phyloP scores from a whole-genome alignment of 2,797 vertebrate species.

The Dromococcyx pavoninus region DNA sequence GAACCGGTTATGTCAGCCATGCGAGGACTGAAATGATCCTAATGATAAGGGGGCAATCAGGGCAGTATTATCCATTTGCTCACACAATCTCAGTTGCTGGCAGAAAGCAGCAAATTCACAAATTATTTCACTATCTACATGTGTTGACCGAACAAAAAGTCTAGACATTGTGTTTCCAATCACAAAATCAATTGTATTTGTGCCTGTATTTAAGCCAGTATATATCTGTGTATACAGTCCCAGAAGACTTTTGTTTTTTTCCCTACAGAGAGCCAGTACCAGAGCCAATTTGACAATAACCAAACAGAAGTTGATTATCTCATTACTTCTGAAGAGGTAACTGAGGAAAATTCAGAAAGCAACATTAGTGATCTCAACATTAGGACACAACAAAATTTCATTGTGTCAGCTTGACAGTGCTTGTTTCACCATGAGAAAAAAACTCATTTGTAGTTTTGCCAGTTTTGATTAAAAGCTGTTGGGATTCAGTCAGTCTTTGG shows the following conservation, averaged over 20 bases:
- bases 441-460: neutral
- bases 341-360: neutral
- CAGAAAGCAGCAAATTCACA: neutral
- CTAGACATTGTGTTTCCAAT: neutral
- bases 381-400: neutral
- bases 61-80: neutral
- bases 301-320: constrained; percentile 72
- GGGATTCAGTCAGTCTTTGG: neutral
- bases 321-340: constrained; percentile 75
- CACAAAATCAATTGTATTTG: neutral
- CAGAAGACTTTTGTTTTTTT: neutral
- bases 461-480: neutral
- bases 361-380: neutral
- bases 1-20: neutral
- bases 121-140: neutral
- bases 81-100: neutral
- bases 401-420: neutral
- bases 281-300: constrained; percentile 57
- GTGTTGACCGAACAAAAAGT: neutral
- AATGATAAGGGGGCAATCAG: neutral
- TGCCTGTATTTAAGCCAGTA: neutral
- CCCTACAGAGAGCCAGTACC: constrained; percentile 64
- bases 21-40: neutral
- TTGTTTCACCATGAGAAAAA: neutral
- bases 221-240: neutral